Evolutionary conservation across 2,888 invertebrate species (phyloP).

Genomic region (Scelioninae gen. 1): DNA sequence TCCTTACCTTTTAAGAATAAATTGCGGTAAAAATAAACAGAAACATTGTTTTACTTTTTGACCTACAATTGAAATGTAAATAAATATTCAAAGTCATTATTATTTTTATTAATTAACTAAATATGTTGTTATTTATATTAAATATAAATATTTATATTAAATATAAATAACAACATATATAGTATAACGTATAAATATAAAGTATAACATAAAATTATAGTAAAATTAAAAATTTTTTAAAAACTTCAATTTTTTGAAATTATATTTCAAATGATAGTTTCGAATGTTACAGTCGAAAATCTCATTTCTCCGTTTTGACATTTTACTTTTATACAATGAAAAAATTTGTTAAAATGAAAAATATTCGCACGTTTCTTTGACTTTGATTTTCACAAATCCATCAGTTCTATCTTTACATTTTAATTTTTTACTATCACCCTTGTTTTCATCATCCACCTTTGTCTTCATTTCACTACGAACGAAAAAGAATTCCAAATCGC

Average conservation of each 20-base stretch:
- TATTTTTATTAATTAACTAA: no score
- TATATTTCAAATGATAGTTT: neutral
- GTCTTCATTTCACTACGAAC: conserved; percentile 34
- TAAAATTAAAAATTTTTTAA: neutral
- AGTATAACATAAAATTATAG: no score
- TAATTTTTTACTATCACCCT: conserved; percentile 7
- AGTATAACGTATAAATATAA: no score
- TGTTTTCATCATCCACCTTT: conserved; percentile 26
- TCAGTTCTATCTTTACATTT: conserved; percentile 13
- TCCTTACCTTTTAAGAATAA: no score
- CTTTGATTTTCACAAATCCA: conserved; percentile 1
- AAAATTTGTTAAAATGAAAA: neutral
- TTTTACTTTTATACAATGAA: neutral
- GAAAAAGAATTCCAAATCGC: conserved; percentile 35
- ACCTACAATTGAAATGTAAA: no score
- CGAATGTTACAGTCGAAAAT: neutral
- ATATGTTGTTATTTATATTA: no score
- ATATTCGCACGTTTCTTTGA: neutral
- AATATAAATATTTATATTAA: no score
- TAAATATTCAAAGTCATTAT: no score
- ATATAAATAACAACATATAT: no score
- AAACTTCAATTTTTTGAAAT: neutral
- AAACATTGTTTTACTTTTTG: no score
- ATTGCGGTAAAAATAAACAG: no score
- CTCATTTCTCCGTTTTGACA: neutral